Percentiles rank a stretch among this genome's conserved stretches.
These are phyloP conservation scores for Coptotermes formosanus DNA, from an alignment of 1,140 invertebrate genomes.

Conservation along the genomic window DNA sequence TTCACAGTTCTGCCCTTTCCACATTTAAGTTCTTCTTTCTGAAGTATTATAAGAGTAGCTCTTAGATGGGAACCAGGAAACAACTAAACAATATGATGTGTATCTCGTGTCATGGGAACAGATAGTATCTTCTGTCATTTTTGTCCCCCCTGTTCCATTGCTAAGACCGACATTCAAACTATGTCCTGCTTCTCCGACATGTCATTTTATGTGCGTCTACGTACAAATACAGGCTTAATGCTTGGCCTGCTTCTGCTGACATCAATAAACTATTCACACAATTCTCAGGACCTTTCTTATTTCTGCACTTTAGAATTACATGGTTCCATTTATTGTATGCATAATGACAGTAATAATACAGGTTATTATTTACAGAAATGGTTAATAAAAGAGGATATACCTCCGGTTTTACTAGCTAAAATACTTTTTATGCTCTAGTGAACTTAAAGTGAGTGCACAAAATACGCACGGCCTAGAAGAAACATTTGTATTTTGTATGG, in stretches of 20 bases:
- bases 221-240: not conserved
- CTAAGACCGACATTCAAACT: not conserved
- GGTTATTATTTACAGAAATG: too few relatives aligned
- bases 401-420: too few relatives aligned
- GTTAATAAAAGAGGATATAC: too few relatives aligned
- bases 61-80: not conserved
- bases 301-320: not conserved
- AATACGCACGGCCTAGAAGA: too few relatives aligned
- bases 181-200: not conserved
- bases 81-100: not conserved
- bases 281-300: not conserved
- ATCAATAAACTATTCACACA: not conserved
- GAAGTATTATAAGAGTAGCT: not conserved
- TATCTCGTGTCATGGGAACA: not conserved
- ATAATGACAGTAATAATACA: not conserved
- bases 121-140: not conserved
- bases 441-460: too few relatives aligned
- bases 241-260: not conserved
- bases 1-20: not conserved
- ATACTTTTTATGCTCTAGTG: too few relatives aligned
- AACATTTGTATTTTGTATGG: too few relatives aligned
- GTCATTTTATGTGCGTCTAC: not conserved
- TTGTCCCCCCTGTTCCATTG: not conserved
- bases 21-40: not conserved
- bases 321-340: not conserved